Evolutionary conservation across 2,888 invertebrate genomes (phyloP), one percentile per base, ranked within the genome.

Genomic region (Himalopsyche anomala): DNA sequence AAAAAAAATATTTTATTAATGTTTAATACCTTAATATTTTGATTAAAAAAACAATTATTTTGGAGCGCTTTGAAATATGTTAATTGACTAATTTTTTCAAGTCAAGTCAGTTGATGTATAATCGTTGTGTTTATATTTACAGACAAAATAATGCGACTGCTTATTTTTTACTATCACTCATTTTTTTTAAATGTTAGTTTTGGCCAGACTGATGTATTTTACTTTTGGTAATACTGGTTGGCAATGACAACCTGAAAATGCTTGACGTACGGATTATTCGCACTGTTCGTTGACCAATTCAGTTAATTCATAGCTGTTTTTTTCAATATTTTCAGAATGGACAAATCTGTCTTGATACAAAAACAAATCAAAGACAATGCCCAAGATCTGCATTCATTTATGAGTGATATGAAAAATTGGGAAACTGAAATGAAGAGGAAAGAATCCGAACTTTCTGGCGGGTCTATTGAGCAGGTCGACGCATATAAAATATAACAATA

Each of bases 361-460:
- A 95, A 94, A 90, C 95, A 96, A 91, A 93, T 96, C 86, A 94
- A 94, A 89, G 94, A 97, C 89, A 97, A 97, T 92, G 94, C 94
- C 42, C 94, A 94, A 89, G 96, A 96, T 90, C 91, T 97, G 84
- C 94, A 95, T 89, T 94, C 93, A 89, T 97, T 95, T 91, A 92
- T 95, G 91, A 94, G 94, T 89, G 97, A 96, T 90, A 92, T 97
- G 90, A 94, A 95, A 91, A 93, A 93, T 90, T 96, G 96, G 95
- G 95, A 96, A 89, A 91, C 93, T 83, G 95, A 96, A 91, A 96
- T 96, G 95, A 96, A 95, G 92, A 92, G 94, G 88, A 96, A 95
- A 92, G 96, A 96, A 89, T 91, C 93, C 87, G 94, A 94, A 89
- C 90, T 95, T 89, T 92, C 91, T 89, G 92, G 92, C 89, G 74